These are phyloP conservation scores for Pammene fasciana DNA, from an alignment of 2,888 invertebrate species.

Conservation along the genomic window DNA sequence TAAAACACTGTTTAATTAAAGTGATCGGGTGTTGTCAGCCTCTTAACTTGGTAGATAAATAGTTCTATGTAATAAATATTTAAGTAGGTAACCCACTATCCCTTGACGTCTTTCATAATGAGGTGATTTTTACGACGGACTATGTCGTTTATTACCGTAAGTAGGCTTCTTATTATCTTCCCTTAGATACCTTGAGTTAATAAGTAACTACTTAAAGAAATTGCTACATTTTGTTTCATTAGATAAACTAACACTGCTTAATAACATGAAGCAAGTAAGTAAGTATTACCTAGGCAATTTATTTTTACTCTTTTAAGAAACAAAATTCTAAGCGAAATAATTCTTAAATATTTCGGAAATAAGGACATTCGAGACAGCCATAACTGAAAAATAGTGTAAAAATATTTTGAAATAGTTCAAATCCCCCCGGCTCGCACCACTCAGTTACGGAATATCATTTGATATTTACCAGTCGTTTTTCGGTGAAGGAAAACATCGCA, in stretches of 20 bases:
- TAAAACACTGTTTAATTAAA: too few relatives aligned
- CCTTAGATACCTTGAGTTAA: background rate
- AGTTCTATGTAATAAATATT: background rate
- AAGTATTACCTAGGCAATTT: too few relatives aligned
- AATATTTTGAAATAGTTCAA: too few relatives aligned
- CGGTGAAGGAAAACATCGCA: too few relatives aligned
- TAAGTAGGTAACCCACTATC: background rate
- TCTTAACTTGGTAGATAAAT: too few relatives aligned
- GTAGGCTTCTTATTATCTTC: background rate
- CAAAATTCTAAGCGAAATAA: background rate
- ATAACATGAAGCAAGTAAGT: background rate
- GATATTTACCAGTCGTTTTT: too few relatives aligned
- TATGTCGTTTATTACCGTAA: conserved; percentile 26
- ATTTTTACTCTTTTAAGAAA: background rate
- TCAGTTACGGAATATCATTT: too few relatives aligned
- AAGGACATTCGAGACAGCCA: too few relatives aligned
- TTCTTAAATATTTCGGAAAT: too few relatives aligned
- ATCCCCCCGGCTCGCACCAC: too few relatives aligned
- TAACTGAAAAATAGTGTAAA: too few relatives aligned
- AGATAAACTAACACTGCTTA: background rate
- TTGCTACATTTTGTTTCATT: conserved; percentile 12
- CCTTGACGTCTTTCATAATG: conserved; percentile 7
- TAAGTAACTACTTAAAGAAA: background rate
- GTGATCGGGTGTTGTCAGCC: too few relatives aligned
- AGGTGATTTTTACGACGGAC: conserved; percentile 23